Evolutionary conservation across 2,797 vertebrate genomes (phyloP).

Genomic region (Amphiprion clarkii): DNA sequence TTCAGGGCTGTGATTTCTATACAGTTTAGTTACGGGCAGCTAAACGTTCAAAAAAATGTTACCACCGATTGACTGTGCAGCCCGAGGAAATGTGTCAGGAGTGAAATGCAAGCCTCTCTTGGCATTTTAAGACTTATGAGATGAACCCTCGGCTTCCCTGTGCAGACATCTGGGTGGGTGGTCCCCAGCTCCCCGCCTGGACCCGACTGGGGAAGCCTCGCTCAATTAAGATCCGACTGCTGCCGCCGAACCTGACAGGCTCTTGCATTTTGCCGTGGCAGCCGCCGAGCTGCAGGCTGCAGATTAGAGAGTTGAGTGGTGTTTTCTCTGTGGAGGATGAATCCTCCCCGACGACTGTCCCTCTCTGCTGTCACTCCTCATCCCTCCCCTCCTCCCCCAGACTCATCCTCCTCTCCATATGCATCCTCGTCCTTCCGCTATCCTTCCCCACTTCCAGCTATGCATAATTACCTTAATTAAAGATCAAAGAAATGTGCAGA

Average conservation of each 20-base stretch:
- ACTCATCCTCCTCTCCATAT: slow-evolving; percentile 11
- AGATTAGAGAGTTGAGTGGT: slow-evolving; percentile 72
- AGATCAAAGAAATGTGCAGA: slow-evolving; percentile 24
- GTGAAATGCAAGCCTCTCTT: slow-evolving; percentile 34
- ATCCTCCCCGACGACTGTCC: slow-evolving; percentile 53
- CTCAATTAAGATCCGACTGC: slow-evolving; percentile 72
- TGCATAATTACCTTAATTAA: slow-evolving; percentile 40
- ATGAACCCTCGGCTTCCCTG: slow-evolving; percentile 28
- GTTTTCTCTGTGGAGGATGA: slow-evolving; percentile 60
- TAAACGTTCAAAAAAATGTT: slow-evolving; percentile 7
- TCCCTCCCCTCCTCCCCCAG: slow-evolving; percentile 13
- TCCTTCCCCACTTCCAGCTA: slow-evolving; percentile 27
- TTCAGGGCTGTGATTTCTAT: slow-evolving; percentile 8
- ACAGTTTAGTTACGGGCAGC: neutral
- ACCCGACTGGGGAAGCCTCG: slow-evolving; percentile 49
- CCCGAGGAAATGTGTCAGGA: slow-evolving; percentile 20
- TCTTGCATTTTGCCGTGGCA: slow-evolving; percentile 58
- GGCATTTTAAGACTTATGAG: slow-evolving; percentile 50
- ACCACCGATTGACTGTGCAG: slow-evolving; percentile 12
- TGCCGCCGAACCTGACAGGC: slow-evolving; percentile 57
- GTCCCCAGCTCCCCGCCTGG: slow-evolving; percentile 44
- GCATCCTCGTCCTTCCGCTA: slow-evolving; percentile 30
- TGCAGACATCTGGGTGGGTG: slow-evolving; percentile 56
- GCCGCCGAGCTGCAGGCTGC: slow-evolving; percentile 64
- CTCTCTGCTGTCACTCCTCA: slow-evolving; percentile 58